phyloP scores from a whole-genome alignment of 2,888 invertebrate species.

The Boloria selene region DNA sequence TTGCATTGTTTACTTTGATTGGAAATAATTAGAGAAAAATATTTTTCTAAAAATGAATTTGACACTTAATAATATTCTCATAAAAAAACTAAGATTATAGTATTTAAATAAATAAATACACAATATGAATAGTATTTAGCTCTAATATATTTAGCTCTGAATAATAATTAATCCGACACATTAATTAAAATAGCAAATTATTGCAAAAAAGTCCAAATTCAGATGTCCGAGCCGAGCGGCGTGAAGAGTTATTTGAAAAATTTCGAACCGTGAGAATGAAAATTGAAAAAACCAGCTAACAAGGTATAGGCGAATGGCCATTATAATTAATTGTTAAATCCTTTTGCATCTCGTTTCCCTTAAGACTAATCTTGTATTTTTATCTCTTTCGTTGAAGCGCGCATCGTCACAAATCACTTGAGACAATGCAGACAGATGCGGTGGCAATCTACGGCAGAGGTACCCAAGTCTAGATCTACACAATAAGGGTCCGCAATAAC shows the following conservation, averaged over 20 bases:
- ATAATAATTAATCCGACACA: conserved; percentile 14
- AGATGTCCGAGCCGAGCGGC: conserved; percentile 66
- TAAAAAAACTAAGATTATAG: too few species aligned
- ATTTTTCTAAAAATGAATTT: too few species aligned
- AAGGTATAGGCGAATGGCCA: conserved; percentile 59
- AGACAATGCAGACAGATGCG: conserved; percentile 67
- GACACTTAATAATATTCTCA: too few species aligned
- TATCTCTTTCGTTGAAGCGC: conserved; percentile 46
- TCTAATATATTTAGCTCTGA: too few species aligned
- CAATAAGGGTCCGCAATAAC: not conserved
- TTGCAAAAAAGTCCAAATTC: conserved; percentile 44
- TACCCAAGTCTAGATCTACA: not conserved
- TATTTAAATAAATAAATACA: too few species aligned
- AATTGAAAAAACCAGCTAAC: conserved; percentile 61
- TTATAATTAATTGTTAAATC: conserved; percentile 66
- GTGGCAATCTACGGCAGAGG: conserved; percentile 40
- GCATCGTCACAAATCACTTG: conserved; percentile 66
- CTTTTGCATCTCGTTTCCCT: conserved; percentile 47
- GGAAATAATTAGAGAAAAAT: too few species aligned
- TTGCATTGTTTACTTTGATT: too few species aligned
- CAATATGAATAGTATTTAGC: too few species aligned
- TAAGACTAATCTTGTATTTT: conserved; percentile 37
- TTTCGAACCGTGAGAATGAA: conserved; percentile 57
- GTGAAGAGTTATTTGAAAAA: conserved; percentile 65
- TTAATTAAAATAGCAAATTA: conserved; percentile 26